Conservation (phyloP, 2,797 vertebrate species). For the Aratinga solstitialis region DNA sequence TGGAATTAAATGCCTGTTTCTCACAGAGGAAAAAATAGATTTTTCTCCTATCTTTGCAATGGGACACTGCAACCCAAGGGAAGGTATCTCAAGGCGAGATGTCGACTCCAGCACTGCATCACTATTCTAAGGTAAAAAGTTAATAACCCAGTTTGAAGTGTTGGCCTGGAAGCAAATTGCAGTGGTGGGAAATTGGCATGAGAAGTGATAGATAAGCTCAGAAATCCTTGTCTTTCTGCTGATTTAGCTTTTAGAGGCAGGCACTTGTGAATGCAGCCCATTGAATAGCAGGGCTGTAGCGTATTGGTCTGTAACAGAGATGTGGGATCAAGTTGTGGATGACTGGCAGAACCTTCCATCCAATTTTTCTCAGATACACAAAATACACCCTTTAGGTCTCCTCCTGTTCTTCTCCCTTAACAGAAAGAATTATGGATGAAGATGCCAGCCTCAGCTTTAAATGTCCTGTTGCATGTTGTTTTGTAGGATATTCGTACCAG, state of each 20-base stretch:
- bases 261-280: conserved; percentile 37
- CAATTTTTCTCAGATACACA: not conserved
- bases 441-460: conserved; percentile 24
- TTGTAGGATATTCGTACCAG: not conserved
- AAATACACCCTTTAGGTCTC: conserved; percentile 42
- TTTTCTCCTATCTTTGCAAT: not conserved
- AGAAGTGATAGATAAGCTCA: conserved; percentile 14
- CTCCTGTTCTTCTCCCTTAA: conserved; percentile 29
- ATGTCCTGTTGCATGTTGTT: conserved; percentile 27
- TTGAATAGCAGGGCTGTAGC: not conserved
- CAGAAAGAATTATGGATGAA: not conserved
- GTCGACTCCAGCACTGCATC: not conserved
- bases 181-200: not conserved
- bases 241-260: not conserved
- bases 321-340: not conserved
- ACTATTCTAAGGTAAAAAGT: not conserved
- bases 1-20: not conserved
- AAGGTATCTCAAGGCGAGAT: not conserved
- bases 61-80: not conserved
- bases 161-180: not conserved
- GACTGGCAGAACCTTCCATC: conserved; percentile 39
- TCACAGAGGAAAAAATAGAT: not conserved
- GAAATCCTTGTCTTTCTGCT: conserved; percentile 21
- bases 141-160: not conserved
- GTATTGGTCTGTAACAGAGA: conserved; percentile 17